phyloP scores from a whole-genome alignment of 2,888 invertebrate species.

The Nymphalis urticae region DNA sequence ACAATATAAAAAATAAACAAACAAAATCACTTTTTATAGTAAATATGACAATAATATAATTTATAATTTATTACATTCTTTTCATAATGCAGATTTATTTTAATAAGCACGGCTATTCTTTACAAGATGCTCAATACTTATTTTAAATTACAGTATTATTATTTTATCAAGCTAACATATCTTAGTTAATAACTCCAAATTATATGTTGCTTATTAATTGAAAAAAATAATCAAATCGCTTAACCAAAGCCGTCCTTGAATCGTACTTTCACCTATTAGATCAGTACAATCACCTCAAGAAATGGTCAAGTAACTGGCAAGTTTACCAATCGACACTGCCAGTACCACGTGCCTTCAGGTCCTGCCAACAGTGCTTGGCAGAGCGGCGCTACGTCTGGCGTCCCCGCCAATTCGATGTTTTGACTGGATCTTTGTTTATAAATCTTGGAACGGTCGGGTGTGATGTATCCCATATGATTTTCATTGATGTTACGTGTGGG shows the following conservation, averaged over 20 bases:
- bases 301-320: constrained; percentile 37
- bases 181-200: no score
- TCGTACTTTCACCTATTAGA: constrained; percentile 11
- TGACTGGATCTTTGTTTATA: constrained; percentile 53
- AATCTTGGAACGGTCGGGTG: constrained; percentile 27
- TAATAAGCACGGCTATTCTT: no score
- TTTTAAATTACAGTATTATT: no score
- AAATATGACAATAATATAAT: no score
- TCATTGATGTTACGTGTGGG: constrained; percentile 35
- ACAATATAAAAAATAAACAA: no score
- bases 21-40: no score
- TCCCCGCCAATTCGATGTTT: constrained; percentile 55
- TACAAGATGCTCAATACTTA: no score
- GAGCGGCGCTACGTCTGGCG: constrained; percentile 50
- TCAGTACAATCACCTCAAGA: constrained; percentile 31
- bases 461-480: constrained; percentile 34
- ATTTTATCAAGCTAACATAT: no score
- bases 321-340: constrained; percentile 37
- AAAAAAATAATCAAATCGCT: neutral
- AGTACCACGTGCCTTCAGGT: constrained; percentile 54
- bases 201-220: no score
- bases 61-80: no score
- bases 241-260: constrained; percentile 8
- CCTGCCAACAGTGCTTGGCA: constrained; percentile 67
- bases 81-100: no score